phyloP scores from a whole-genome alignment of 2,888 invertebrate species.

The Tridacna gigas region DNA sequence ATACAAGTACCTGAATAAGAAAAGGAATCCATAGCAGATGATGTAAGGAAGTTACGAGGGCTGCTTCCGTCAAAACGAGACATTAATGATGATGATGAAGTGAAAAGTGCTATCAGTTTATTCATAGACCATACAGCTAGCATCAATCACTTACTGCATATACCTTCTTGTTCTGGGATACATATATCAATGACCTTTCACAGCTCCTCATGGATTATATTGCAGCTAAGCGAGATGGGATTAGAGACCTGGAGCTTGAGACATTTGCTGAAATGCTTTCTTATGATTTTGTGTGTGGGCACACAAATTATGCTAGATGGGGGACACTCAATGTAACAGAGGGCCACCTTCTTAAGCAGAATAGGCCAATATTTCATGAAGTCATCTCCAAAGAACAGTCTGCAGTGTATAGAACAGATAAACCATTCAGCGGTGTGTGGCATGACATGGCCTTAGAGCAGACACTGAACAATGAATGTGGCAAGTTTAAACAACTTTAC shows the following conservation, averaged over 20 bases:
- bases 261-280: slow-evolving; percentile 38
- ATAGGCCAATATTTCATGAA: slow-evolving; percentile 11
- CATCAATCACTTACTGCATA: slow-evolving; percentile 14
- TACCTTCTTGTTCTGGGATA: slow-evolving; percentile 20
- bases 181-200: slow-evolving; percentile 9
- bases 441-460: slow-evolving; percentile 44
- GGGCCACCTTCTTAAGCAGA: slow-evolving; percentile 11
- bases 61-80: slow-evolving; percentile 3
- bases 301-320: slow-evolving; percentile 37
- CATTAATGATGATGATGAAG: neutral
- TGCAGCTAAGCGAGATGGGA: slow-evolving; percentile 27
- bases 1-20: slow-evolving; percentile 1
- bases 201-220: slow-evolving; percentile 24
- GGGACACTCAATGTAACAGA: slow-evolving; percentile 19
- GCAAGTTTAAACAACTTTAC: slow-evolving; percentile 34
- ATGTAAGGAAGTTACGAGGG: neutral
- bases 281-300: slow-evolving; percentile 14
- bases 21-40: neutral
- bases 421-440: slow-evolving; percentile 40
- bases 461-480: slow-evolving; percentile 38
- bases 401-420: too few species aligned
- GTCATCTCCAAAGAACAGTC: slow-evolving; percentile 6
- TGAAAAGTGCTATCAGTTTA: neutral
- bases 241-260: slow-evolving; percentile 25
- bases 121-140: neutral